Percentiles rank a stretch among this genome's conserved stretches.
Conservation (phyloP, 2,888 invertebrate genomes). For the Brenthis hecate region DNA sequence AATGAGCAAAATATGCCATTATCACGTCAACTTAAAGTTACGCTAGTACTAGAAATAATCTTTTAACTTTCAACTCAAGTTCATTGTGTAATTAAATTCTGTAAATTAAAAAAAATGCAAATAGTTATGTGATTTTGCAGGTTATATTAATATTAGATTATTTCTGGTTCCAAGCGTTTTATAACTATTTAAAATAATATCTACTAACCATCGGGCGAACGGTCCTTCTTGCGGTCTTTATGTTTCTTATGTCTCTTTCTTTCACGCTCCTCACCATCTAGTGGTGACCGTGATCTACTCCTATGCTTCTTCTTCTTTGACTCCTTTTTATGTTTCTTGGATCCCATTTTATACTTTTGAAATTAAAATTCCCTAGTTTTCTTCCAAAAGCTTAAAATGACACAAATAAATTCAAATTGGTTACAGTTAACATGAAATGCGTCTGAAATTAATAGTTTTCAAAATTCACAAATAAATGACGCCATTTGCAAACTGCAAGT, state of each 20-base stretch:
- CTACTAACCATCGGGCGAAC: slow-evolving; percentile 83
- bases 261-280: slow-evolving; percentile 81
- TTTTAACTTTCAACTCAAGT: slow-evolving; percentile 34
- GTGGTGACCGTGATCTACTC: slow-evolving; percentile 81
- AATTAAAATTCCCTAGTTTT: neutral
- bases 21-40: slow-evolving; percentile 62
- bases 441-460: neutral
- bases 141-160: slow-evolving; percentile 49
- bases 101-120: neutral
- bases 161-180: slow-evolving; percentile 54
- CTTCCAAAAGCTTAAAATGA: neutral
- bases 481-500: slow-evolving; percentile 21
- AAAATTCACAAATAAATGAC: neutral
- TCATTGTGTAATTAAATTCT: neutral
- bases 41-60: slow-evolving; percentile 59
- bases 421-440: neutral
- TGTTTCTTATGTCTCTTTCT: slow-evolving; percentile 80
- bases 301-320: slow-evolving; percentile 86
- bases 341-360: slow-evolving; percentile 80
- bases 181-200: slow-evolving; percentile 38
- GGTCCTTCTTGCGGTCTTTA: slow-evolving; percentile 78
- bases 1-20: slow-evolving; percentile 81
- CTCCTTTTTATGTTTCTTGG: slow-evolving; percentile 87
- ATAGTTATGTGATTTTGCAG: slow-evolving; percentile 6
- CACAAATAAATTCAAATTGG: neutral